These are phyloP conservation scores for Pomatostomus ruficeps DNA, from an alignment of 2,113 vertebrate species.

Conservation along the genomic window DNA sequence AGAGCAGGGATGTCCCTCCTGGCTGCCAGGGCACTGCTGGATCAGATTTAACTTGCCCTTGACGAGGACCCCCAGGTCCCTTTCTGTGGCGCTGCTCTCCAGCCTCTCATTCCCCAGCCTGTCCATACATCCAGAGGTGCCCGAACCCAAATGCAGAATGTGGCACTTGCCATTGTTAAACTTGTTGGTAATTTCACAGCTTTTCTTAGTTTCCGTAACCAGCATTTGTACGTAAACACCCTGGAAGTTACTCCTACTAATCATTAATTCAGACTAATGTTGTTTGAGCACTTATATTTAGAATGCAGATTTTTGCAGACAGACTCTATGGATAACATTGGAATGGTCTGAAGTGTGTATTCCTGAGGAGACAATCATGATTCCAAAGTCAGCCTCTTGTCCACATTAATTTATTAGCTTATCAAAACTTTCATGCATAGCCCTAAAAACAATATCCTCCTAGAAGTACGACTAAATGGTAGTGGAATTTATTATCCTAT, in stretches of 20 bases:
- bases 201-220: neutral
- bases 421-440: neutral
- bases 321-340: neutral
- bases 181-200: neutral
- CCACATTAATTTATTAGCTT: neutral
- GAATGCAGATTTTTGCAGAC: neutral
- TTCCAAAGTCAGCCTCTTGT: neutral
- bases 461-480: neutral
- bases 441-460: neutral
- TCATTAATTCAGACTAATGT: neutral
- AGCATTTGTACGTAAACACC: neutral
- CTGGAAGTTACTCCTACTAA: neutral
- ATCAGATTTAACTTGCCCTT: accelerated
- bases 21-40: neutral
- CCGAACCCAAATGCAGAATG: neutral
- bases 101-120: accelerated
- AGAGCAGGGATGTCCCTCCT: neutral
- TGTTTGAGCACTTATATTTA: neutral
- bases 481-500: neutral
- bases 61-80: neutral
- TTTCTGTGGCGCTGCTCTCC: accelerated
- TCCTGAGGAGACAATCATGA: neutral
- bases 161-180: neutral
- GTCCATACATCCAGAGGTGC: neutral
- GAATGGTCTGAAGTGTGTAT: neutral